Evolutionary conservation across 2,113 vertebrate genomes (phyloP).

Genomic region (Mungos mungo): DNA sequence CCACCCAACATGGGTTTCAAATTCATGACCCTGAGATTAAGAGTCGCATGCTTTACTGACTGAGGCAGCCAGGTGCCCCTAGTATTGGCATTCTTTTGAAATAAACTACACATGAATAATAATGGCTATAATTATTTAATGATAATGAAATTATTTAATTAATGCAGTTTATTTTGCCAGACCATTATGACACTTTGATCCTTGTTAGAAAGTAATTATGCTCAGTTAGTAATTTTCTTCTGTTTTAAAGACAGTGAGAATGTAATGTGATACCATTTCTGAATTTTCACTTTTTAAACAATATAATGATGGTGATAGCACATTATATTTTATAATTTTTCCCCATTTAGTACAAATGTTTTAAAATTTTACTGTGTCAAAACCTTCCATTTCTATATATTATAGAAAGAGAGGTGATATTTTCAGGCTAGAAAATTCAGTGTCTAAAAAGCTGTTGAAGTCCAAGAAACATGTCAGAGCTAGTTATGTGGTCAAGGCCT

Average conservation of each 20-base stretch:
- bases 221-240: background rate
- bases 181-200: background rate
- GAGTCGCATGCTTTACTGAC: background rate
- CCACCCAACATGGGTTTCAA: background rate
- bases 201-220: constrained; percentile 30
- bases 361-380: background rate
- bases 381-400: background rate
- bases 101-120: background rate
- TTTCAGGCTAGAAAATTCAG: background rate
- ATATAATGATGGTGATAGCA: background rate
- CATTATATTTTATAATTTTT: background rate
- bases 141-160: background rate
- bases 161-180: background rate
- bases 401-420: background rate
- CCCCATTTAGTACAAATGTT: constrained; percentile 5
- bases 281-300: constrained; percentile 12
- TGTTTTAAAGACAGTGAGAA: background rate
- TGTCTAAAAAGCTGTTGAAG: background rate
- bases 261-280: background rate
- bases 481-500: background rate
- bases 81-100: background rate
- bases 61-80: background rate
- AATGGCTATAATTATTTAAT: background rate
- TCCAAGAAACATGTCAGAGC: background rate
- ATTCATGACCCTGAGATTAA: background rate